Conservation (phyloP, 2,113 vertebrate species). For the Platichthys stellatus region DNA sequence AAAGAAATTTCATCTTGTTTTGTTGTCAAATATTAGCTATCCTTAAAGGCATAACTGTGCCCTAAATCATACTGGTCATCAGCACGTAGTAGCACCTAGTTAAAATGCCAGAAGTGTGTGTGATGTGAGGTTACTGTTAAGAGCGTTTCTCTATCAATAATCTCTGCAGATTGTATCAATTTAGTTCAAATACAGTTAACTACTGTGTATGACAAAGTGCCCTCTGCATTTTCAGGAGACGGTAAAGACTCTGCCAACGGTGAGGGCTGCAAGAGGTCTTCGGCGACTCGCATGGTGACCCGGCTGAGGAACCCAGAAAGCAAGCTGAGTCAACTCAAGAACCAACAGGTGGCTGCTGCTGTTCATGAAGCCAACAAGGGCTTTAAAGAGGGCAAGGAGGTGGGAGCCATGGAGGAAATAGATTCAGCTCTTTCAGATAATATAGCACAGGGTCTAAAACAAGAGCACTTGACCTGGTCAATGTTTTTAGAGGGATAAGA, state of each 20-base stretch:
- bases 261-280: constrained; percentile 83
- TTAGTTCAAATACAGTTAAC: background rate
- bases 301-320: constrained; percentile 94
- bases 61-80: background rate
- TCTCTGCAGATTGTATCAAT: background rate
- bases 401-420: constrained; percentile 50
- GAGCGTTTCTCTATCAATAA: background rate
- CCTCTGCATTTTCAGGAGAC: constrained; percentile 69
- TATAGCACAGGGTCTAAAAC: background rate
- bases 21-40: background rate
- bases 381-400: constrained; percentile 94
- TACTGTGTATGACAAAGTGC: background rate
- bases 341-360: constrained; percentile 91
- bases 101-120: background rate
- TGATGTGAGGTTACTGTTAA: background rate
- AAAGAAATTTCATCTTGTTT: background rate
- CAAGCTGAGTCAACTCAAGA: constrained; percentile 94
- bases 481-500: background rate
- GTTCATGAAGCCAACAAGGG: constrained; percentile 92
- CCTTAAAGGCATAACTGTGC: background rate
- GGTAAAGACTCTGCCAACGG: constrained; percentile 79
- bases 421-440: background rate
- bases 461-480: background rate
- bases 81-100: background rate
- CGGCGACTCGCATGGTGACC: constrained; percentile 91